Evolutionary conservation across 1,140 invertebrate genomes (phyloP).

Genomic region (Bombus turneri): DNA sequence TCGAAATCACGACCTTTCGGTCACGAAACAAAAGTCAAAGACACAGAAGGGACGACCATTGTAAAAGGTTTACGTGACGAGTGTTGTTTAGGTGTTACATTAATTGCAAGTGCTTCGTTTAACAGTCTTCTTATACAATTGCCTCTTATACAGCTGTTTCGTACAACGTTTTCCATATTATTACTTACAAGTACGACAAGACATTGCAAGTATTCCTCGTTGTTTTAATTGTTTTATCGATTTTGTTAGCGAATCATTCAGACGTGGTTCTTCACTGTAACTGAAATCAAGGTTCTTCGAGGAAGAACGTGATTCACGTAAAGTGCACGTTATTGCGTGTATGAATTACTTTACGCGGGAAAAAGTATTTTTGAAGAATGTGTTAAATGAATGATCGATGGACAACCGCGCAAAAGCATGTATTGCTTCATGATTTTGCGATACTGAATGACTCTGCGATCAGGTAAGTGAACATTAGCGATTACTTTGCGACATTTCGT

Average conservation of each 20-base stretch:
- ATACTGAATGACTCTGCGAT: conserved; percentile 60
- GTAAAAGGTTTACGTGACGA: neutral
- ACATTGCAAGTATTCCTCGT: neutral
- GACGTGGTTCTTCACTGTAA: neutral
- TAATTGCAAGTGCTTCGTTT: conserved; percentile 2
- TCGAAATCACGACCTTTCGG: neutral
- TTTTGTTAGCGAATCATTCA: neutral
- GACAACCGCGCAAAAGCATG: conserved; percentile 53
- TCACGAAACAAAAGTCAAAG: neutral
- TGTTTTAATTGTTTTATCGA: neutral
- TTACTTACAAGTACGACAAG: too few species aligned
- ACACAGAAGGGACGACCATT: neutral
- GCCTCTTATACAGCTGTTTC: neutral
- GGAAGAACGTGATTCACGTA: neutral
- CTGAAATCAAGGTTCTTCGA: neutral
- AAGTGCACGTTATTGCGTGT: conserved; percentile 7
- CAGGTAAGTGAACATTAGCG: conserved; percentile 48
- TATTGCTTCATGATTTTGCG: conserved; percentile 36
- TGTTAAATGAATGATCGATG: conserved; percentile 41
- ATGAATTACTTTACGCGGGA: conserved; percentile 33
- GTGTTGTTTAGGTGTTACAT: neutral
- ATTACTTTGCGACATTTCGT: too few species aligned
- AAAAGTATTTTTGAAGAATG: conserved; percentile 9
- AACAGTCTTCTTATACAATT: conserved; percentile 2
- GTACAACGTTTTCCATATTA: too few species aligned